Evolutionary conservation across 2,113 vertebrate genomes (phyloP), one percentile per base, ranked within the genome.

Genomic region (Euleptes europaea): DNA sequence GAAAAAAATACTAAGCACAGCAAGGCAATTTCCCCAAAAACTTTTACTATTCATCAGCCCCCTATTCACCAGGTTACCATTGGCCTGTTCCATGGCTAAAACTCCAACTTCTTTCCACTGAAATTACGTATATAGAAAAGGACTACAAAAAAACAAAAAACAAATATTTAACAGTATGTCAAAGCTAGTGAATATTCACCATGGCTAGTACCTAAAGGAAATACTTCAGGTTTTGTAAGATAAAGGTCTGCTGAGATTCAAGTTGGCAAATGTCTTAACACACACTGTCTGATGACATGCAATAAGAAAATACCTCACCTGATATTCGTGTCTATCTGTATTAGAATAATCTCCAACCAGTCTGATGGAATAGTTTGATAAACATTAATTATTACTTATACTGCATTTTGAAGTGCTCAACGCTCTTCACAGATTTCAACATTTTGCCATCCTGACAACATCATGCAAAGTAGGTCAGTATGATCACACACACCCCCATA

Each of bases 381-480:
- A 63, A 63, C 9, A 63, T 63, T 63, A 63, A 63, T 63, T 28
- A 63, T 26, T 57, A 63, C 60, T 28, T 63, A 28, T 28, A 63
- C 5, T 4, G 6, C 21, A 63, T 9, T 63, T 63, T 63, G 82
- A 75, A 93, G 87, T 94, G 93, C 83, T 88, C 80, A 92, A 81
- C 86, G 94, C 86, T 74, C 95, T 86, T 93, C 92, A 82, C 21
- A 86, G 28, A 2, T 90, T 93, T 91, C 91, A 90, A 94, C 87
- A 93, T 88, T 93, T 23, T 60, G 70, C 44, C 93, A 82, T 80
- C 85, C 93, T 93, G 94, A 63, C 26, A 63, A 63, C 60, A 63
- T 19, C 6, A 63, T 63, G 26, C 60, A 57, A 23, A 19, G 21
- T 57, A 23, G 54, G 91, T 94, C 95, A 96, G 78, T 86, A 80